Conservation (phyloP, 2,888 invertebrate species). For the Luperina testacea region DNA sequence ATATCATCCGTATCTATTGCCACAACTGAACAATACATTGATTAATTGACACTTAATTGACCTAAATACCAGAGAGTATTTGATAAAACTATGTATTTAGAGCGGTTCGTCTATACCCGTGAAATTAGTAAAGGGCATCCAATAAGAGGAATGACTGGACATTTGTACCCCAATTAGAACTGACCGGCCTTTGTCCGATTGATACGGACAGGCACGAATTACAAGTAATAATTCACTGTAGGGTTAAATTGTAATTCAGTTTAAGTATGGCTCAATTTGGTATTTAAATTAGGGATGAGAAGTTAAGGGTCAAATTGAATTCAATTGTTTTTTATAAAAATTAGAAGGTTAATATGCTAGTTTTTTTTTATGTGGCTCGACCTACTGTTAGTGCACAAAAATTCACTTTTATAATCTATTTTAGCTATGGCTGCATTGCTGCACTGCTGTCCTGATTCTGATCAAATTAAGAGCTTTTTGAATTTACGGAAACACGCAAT, state of each 20-base stretch:
- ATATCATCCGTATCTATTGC: slow-evolving; percentile 18
- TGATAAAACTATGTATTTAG: slow-evolving; percentile 59
- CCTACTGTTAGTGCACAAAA: background rate
- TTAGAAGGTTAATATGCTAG: background rate
- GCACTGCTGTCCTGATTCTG: background rate
- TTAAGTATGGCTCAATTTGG: slow-evolving; percentile 34
- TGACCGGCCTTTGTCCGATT: slow-evolving; percentile 63
- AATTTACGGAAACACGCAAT: background rate
- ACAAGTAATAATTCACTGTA: slow-evolving; percentile 62
- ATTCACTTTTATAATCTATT: background rate
- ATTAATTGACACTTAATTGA: slow-evolving; percentile 53
- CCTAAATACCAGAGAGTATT: slow-evolving; percentile 48
- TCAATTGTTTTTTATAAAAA: background rate
- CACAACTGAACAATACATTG: slow-evolving; percentile 30
- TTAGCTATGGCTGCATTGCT: background rate
- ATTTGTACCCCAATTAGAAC: slow-evolving; percentile 72
- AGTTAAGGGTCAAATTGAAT: background rate
- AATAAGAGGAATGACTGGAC: slow-evolving; percentile 77
- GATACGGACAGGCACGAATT: slow-evolving; percentile 60
- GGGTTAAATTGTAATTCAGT: slow-evolving; percentile 58
- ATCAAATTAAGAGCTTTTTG: background rate
- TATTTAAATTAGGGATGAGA: slow-evolving; percentile 39
- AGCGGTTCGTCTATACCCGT: slow-evolving; percentile 54
- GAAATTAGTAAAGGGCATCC: slow-evolving; percentile 72
- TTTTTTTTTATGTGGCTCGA: background rate